A percentile compares a stretch with the other conserved stretches of the same genome.
Evolutionary conservation across 2,888 invertebrate genomes (phyloP).

Genomic region (Synanthedon myopaeformis): DNA sequence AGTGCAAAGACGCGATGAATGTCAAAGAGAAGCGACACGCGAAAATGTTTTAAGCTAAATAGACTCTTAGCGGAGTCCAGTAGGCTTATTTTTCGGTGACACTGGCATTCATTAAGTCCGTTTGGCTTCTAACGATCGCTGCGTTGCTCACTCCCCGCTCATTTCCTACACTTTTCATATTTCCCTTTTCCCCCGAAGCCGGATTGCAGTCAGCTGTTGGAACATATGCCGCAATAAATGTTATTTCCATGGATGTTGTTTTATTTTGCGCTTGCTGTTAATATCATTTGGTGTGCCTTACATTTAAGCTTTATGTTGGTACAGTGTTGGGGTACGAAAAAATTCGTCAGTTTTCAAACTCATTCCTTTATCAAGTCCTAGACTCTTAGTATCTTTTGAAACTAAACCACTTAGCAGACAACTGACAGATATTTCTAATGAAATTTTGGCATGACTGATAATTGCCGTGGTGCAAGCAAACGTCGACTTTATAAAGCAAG

Average conservation of each 20-base stretch:
- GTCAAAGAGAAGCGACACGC: not conserved
- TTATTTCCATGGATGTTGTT: conserved; percentile 51
- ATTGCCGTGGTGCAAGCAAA: too few relatives aligned
- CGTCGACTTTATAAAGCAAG: too few relatives aligned
- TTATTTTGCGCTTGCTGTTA: conserved; percentile 51
- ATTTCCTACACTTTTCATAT: conserved; percentile 34
- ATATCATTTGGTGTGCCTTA: conserved; percentile 8
- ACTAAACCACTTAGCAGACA: too few relatives aligned
- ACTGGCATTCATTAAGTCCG: conserved; percentile 23
- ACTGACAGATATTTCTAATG: too few relatives aligned
- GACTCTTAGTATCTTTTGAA: too few relatives aligned
- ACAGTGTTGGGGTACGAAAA: not conserved
- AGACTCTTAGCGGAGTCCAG: conserved; percentile 25
- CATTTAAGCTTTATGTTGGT: conserved; percentile 9
- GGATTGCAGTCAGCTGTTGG: conserved; percentile 25
- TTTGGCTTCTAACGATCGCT: conserved; percentile 28
- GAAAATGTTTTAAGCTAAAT: conserved; percentile 11
- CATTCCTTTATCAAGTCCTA: too few relatives aligned
- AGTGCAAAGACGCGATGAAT: not conserved
- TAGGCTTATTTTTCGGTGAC: conserved; percentile 18
- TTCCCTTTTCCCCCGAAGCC: conserved; percentile 28
- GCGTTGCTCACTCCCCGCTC: conserved; percentile 30
- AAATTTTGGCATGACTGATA: too few relatives aligned
- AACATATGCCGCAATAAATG: conserved; percentile 54
- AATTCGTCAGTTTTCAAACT: too few relatives aligned